Evolutionary conservation across 2,113 vertebrate species (phyloP).

Genomic region (Pluvianellus socialis): DNA sequence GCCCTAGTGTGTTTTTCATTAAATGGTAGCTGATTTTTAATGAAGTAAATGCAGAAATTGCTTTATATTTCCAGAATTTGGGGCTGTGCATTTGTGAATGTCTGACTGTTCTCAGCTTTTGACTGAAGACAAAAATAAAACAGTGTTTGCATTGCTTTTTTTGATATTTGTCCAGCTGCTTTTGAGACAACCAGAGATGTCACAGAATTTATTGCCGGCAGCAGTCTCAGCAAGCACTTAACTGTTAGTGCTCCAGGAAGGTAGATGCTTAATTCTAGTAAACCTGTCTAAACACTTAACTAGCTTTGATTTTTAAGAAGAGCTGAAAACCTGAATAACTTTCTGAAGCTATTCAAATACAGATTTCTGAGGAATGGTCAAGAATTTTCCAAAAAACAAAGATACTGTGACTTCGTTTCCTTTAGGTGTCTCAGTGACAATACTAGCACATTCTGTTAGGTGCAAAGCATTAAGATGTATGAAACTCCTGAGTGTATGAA

Average conservation of each 20-base stretch:
- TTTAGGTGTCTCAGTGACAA: not conserved
- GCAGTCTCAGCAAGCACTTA: not conserved
- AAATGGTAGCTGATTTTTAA: not conserved
- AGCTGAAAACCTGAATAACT: not conserved
- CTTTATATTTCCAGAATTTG: not conserved
- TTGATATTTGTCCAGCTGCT: slow-evolving; percentile 5
- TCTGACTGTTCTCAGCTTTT: not conserved
- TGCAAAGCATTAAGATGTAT: not conserved
- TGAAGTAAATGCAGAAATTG: not conserved
- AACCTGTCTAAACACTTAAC: not conserved
- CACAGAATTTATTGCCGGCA: not conserved
- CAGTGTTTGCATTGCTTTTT: not conserved
- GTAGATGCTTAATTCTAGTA: not conserved
- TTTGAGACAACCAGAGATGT: slow-evolving; percentile 2
- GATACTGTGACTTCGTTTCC: not conserved
- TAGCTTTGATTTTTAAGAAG: not conserved
- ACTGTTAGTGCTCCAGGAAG: not conserved
- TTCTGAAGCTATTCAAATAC: not conserved
- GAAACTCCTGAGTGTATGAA: not conserved
- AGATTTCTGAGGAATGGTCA: not conserved
- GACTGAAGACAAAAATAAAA: not conserved
- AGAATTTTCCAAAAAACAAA: not conserved
- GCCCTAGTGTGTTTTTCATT: not conserved
- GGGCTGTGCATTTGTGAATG: not conserved
- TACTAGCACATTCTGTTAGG: not conserved